These are phyloP conservation scores for Chesias legatella DNA, from an alignment of 2,888 invertebrate species.

Conservation along the genomic window DNA sequence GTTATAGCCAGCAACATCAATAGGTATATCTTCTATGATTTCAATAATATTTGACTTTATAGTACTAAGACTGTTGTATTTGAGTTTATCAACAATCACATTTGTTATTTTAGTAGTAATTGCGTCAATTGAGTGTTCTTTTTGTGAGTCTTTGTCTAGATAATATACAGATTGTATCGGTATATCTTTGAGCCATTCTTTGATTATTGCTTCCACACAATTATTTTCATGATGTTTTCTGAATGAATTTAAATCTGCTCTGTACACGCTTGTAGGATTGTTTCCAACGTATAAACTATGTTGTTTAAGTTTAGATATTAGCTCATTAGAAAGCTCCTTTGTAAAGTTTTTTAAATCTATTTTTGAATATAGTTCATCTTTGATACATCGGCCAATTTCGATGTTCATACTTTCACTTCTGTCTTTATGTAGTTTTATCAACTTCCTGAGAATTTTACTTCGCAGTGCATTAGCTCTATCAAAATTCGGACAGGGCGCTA, in stretches of 20 bases:
- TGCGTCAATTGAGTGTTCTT: slow-evolving; percentile 27
- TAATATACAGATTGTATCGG: slow-evolving; percentile 33
- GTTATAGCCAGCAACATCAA: slow-evolving; percentile 31
- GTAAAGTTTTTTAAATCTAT: slow-evolving; percentile 19
- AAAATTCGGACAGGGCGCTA: slow-evolving; percentile 24
- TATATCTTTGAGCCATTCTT: slow-evolving; percentile 41
- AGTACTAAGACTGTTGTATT: slow-evolving; percentile 23
- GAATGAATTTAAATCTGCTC: slow-evolving; percentile 22
- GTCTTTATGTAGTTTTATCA: slow-evolving; percentile 21
- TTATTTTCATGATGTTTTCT: slow-evolving; percentile 8
- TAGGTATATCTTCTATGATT: slow-evolving; percentile 39
- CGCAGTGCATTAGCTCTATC: slow-evolving; percentile 25
- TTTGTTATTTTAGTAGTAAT: slow-evolving; percentile 34
- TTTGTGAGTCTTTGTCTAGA: slow-evolving; percentile 28
- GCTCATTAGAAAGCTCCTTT: slow-evolving; percentile 18
- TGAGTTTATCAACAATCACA: slow-evolving; percentile 28
- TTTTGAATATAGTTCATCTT: slow-evolving; percentile 18
- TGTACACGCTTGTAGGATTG: slow-evolving; percentile 15
- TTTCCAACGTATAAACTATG: slow-evolving; percentile 15
- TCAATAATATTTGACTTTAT: slow-evolving; percentile 36
- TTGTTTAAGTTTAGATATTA: slow-evolving; percentile 21
- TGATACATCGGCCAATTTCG: slow-evolving; percentile 16
- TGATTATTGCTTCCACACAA: slow-evolving; percentile 33
- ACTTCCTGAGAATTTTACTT: slow-evolving; percentile 27
- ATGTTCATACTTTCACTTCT: slow-evolving; percentile 13